Base-by-base conservation (phyloP, 2,888 invertebrate genomes). In the Diaphora mendica region DNA sequence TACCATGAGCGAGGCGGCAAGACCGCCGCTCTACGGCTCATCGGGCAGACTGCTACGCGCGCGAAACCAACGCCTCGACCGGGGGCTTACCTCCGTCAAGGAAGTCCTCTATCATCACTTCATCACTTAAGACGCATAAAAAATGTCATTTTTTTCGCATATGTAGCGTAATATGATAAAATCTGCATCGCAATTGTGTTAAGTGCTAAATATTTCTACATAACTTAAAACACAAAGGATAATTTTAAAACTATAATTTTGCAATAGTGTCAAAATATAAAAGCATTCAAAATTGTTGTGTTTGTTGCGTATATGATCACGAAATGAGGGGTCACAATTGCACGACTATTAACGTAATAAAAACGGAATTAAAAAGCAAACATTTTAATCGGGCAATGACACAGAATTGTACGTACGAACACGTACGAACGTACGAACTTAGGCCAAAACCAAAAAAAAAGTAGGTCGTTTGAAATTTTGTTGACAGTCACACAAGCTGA, bases 11-110 rank as follows among this genome's bases (percentile, higher is more conserved):
- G 90, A 85, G 90, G 91, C 93, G 92, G 93, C 94, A 95, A 91
- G 93, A 93, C 95, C 94, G 94, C 92, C 93, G 88, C 95, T 94
- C 94, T 93, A 94, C 94, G 95, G 93, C 94, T 94, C 95, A 95
- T 95, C 94, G 93, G 92, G 88, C 91, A 93, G 93, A 95, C 95
- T 95, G 94, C 84, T 87, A 81, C 85, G 84, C 87, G 86, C 86
- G 85, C 86, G 79, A 86, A 86, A 85, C 86, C 86, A 82, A 62
- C 86, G 71, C 77, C 81, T 83, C 85, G 77, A 82, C 85, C 82
- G 83, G 81, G 81, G 92, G 88, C 86, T 92, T 90, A 88, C 91
- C 91, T 88, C 89, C 85, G 85, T 87, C 88, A 87, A 91, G 91
- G 91, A 92, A 92, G 89, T 91, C 90, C 90, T 93, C 89, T 85